Evolutionary conservation across 2,888 invertebrate species (phyloP), one percentile per base, ranked within the genome.

Genomic region (Tolmerus cingulatus): DNA sequence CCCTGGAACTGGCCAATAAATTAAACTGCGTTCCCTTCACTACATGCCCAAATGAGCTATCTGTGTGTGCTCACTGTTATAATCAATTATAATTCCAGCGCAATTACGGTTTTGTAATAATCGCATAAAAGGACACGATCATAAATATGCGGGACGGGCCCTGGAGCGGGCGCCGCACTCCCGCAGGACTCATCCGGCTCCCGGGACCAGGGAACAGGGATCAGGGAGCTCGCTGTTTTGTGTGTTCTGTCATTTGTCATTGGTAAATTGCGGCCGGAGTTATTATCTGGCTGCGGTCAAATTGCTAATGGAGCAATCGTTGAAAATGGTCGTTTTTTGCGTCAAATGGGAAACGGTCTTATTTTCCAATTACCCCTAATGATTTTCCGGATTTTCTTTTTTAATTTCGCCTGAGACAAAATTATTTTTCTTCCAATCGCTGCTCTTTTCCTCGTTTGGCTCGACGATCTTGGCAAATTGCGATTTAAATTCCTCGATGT

Each of bases 91-190:
- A 87, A 86, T 86, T 88, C 86, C 77, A 87, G 86, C 76, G 88
- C 87, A 88, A 88, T 88, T 88, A 87, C 51, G 77, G 86, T 86
- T 87, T 87, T 87, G 88, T 87, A 87, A 87, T 88, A 88, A 88
- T 88, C 88, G 27, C 85, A 88, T 76, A 86, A 88, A 88, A 88
- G 86, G 87, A 87, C 87, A 85, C 87, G 66, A 77, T 87, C 87
- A 77, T 87, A 88, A 88, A 87, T 88, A 85, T 55, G 46, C 76
- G 46, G 81, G 66, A 66, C 66, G 66, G 66, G 66, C 57, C 23
- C 27, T 57, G 23, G 1, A 16, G 81, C 37, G 87, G 79, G n/a
- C n/a, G 40, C 57, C 9, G 51, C 12, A 8, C 57, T 46, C 30
- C 16, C 37, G 37, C 46, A 19, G 37, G 34, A 77, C 51, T n/a